These are phyloP conservation scores for Trichopoda pennipes DNA, from an alignment of 2,888 invertebrate genomes.

Conservation along the genomic window DNA sequence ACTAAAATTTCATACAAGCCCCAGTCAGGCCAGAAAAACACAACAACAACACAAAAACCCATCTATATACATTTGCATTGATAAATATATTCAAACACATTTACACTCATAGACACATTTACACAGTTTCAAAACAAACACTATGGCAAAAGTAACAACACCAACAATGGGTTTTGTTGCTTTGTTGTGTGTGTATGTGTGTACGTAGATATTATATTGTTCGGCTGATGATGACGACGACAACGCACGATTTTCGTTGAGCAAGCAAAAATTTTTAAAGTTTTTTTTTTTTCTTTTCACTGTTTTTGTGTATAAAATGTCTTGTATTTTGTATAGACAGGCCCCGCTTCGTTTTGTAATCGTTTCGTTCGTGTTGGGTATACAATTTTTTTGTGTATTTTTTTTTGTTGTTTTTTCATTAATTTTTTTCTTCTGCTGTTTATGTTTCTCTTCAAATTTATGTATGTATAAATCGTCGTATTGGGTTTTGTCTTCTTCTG, in stretches of 20 bases:
- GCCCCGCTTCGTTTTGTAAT: constrained; percentile 75
- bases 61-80: constrained; percentile 28
- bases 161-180: constrained; percentile 41
- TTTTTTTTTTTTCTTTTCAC: constrained; percentile 48
- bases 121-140: constrained; percentile 17
- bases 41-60: constrained; percentile 70
- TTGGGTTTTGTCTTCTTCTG: constrained; percentile 31
- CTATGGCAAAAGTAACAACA: constrained; percentile 54
- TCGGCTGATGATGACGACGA: constrained; percentile 19
- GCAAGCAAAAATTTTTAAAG: constrained; percentile 55
- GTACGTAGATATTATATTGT: constrained; percentile 21
- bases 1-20: constrained; percentile 67
- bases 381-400: constrained; percentile 35
- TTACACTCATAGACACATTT: constrained; percentile 7
- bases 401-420: neutral
- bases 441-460: constrained; percentile 59
- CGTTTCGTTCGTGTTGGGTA: constrained; percentile 56
- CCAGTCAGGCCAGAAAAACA: constrained; percentile 56
- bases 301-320: constrained; percentile 45
- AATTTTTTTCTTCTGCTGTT: constrained; percentile 37
- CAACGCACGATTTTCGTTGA: constrained; percentile 50
- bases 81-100: neutral
- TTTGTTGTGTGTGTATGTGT: constrained; percentile 29
- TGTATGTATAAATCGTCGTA: constrained; percentile 41
- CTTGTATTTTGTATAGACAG: constrained; percentile 66